Evolutionary conservation across 2,797 vertebrate genomes (phyloP), one percentile per base, ranked within the genome.

Genomic region (Acanthopagrus latus): DNA sequence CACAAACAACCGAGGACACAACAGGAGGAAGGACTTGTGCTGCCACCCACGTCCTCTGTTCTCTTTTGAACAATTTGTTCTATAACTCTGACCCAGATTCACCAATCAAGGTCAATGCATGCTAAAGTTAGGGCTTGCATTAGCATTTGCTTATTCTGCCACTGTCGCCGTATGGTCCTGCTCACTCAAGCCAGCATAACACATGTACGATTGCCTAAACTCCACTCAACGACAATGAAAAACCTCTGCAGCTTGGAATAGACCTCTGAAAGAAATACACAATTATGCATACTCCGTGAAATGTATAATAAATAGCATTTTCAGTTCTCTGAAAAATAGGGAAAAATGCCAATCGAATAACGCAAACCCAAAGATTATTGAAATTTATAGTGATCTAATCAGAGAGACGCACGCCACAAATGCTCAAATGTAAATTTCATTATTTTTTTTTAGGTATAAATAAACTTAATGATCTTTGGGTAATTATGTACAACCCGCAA

Each of bases 31-130:
- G 84, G 83, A 77, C 85, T 58, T 78, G 76, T 70, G 67, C 83
- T 83, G 81, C 79, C 82, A 74, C 82, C 82, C 78, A 84, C 78
- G 54, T 80, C 54, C 75, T 78, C 64, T 73, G 59, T 82, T 87
- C 60, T 71, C 65, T 27, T 10, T 59, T 46, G 73, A 93, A 93
- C 92, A 89, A 88, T 83, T 64, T 80, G 80, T 92, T 91, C 71
- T 66, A 59, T 64, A 85, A 89, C 84, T 91, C 75, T 92, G 84
- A 88, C 89, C 89, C 81, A 92, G 80, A 91, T 88, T 86, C 76
- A 80, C 65, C 57, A 67, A 59, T 80, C 78, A 74, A 84, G 74
- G 78, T 48, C 71, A 33, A 74, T 5, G 51, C 44, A 55, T 21
- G 47, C 44, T 55, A 13, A 82, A 83, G 68, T 78, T 64, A 60